phyloP scores from a whole-genome alignment of 2,113 vertebrate genomes.

The Gymnocephalus cernua region DNA sequence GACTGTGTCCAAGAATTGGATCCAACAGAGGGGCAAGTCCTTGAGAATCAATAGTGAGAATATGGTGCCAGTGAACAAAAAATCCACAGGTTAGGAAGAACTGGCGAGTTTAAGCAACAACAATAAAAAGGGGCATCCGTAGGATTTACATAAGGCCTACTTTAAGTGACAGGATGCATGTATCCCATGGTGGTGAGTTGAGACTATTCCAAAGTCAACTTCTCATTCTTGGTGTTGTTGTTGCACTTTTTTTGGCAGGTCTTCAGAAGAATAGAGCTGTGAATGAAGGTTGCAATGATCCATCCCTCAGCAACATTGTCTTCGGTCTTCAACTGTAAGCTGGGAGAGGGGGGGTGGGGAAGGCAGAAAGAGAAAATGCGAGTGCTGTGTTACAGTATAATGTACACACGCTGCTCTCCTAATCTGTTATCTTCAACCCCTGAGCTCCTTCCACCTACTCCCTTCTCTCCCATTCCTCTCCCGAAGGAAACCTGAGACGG shows the following conservation, averaged over 20 bases:
- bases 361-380: conserved; percentile 39
- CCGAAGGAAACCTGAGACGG: conserved; percentile 75
- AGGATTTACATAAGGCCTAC: conserved; percentile 10
- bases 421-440: conserved; percentile 74
- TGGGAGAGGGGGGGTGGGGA: conserved; percentile 15
- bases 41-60: conserved; percentile 44
- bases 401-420: conserved; percentile 52
- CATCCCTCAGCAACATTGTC: conserved; percentile 4
- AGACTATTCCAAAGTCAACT: conserved; percentile 18
- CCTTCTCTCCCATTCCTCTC: conserved; percentile 68
- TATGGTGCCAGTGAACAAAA: neutral
- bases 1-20: conserved; percentile 8
- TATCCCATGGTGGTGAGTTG: conserved; percentile 2
- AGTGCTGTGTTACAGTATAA: conserved; percentile 72
- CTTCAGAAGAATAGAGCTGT: conserved; percentile 10
- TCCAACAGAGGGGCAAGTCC: conserved; percentile 1
- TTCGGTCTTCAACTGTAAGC: conserved; percentile 52
- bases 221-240: neutral
- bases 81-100: conserved; percentile 29
- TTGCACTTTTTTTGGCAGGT: conserved; percentile 17
- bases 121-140: neutral
- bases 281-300: neutral
- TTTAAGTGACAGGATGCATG: conserved; percentile 24
- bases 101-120: neutral
- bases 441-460: conserved; percentile 51